Conservation (phyloP, 2,797 vertebrate genomes). For the Picus viridis region DNA sequence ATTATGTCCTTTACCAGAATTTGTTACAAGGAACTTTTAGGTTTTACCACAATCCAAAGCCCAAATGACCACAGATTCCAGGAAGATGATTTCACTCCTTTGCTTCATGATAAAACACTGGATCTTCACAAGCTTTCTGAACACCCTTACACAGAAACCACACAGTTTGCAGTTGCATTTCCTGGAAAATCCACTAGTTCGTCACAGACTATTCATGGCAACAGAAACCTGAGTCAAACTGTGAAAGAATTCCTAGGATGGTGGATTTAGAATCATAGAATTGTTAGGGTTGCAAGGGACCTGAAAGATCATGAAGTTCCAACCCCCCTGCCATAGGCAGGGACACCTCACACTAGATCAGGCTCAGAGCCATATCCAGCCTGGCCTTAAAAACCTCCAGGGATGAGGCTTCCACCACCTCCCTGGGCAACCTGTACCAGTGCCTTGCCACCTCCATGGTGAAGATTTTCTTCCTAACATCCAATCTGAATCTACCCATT, state of each 20-base stretch:
- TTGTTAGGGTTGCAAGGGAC: too few species aligned
- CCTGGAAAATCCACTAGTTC: conserved; percentile 74
- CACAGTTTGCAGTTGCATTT: conserved; percentile 56
- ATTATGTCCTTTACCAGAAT: conserved; percentile 19
- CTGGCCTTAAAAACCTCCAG: too few species aligned
- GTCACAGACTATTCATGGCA: conserved; percentile 50
- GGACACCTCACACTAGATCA: too few species aligned
- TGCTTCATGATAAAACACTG: conserved; percentile 64
- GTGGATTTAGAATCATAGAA: neutral
- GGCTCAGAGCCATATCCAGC: too few species aligned
- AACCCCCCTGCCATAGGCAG: too few species aligned
- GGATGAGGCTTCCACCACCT: too few species aligned
- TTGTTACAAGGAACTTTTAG: neutral
- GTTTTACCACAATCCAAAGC: conserved; percentile 51
- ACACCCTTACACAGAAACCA: conserved; percentile 51
- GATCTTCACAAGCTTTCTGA: conserved; percentile 61
- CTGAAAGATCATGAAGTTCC: too few species aligned
- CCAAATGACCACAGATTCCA: conserved; percentile 71
- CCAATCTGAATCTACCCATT: too few species aligned
- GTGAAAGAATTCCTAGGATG: conserved; percentile 50
- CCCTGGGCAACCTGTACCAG: too few species aligned
- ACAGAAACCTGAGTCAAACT: conserved; percentile 60
- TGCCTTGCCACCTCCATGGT: too few species aligned
- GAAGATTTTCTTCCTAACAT: too few species aligned
- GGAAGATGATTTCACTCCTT: conserved; percentile 77